Evolutionary conservation across 2,113 vertebrate genomes (phyloP), one percentile per base, ranked within the genome.

Genomic region (Cariama cristata): DNA sequence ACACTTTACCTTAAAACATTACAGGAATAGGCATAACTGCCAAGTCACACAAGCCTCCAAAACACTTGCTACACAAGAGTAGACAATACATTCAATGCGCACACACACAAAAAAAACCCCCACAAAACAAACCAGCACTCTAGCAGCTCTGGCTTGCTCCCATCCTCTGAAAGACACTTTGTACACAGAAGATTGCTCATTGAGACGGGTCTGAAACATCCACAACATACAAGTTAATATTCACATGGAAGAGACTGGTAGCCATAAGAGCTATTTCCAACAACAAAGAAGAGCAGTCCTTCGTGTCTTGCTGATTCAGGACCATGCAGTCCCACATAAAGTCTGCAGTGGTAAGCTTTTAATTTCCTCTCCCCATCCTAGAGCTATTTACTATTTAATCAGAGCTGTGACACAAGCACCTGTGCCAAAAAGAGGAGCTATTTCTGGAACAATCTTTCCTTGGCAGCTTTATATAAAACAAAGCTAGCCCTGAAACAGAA

Each of bases 21-120:
- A 49, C 45, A 14, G 3, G 7, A 79, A 45, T 1, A 3, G 21
- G 15, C 14, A 9, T 9, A 86, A 44, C 27, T 30, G 19, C 52
- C 40, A 47, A 87, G 32, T n/a, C 55, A 49, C 9, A 1, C 19
- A 35, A 84, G 9, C 28, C 14, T 56, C n/a, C 44, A 67, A 64
- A 64, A 26, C 7, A 42, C 11, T 28, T 35, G 10, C 40, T 40
- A 40, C 20, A 45, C 6, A 38, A 6, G 14, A 90, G 21, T 50
- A 3, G 30, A 53, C 50, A 27, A 2, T 2, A 8, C 47, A 47
- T 22, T 14, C 9, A 4, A 28, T 11, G 5, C 0, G 3, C 5
- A 1, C 11, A 5, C 10, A 27, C 12, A 23, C 8, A 30, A 1
- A 33, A 42, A 28, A 27, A 0, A 4, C 5, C 4, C 40, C 28